Base-by-base conservation (phyloP, 1,140 invertebrate genomes). In the Macrosteles quadrilineatus region DNA sequence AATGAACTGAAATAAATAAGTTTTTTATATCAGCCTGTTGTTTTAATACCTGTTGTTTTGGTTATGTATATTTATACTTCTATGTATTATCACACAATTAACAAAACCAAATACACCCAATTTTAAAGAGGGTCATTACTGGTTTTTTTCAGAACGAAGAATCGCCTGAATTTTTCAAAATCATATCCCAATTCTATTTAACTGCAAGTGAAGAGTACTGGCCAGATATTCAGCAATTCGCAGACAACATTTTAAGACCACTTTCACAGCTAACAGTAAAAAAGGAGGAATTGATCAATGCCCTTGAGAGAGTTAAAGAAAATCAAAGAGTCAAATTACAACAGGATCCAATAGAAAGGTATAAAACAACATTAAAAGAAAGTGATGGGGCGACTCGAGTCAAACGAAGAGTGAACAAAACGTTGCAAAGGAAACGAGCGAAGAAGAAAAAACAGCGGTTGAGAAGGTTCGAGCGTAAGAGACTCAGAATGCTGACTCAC, bases 401-500 rank as follows among this genome's bases (percentile, higher is more conserved):
- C 6, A 50, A 17, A 50, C 47, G 21, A 50, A 50, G 47, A 50
- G 47, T 21, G 47, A 21, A 21, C 14, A 50, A 50, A n/a, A 50
- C 47, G 4, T 21, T 50, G 47, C 47, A 50, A 21, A 17, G 47
- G 47, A 50, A 50, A 50, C 47, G 47, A 21, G 47, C 47, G n/a
- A 50, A 50, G n/a, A 50, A 50, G 47, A 50, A 21, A 19, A 50
- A 50, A 50, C 47, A 50, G n/a, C 14, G 21, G n/a, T 21, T 19
- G 47, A 50, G 47, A 50, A 50, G 47, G n/a, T 17, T 50, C 4
- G 47, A 50, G 21, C 4, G 47, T 4, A 50, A 50, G 47, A 50
- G 47, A 50, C 47, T 50, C 3, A 50, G 47, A 50, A 50, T 50
- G 47, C n/a, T 50, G 47, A 50, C 47, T 9, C 47, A 50, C n/a